phyloP scores from a whole-genome alignment of 1,140 invertebrate genomes.

The Drosophila lacertosa region DNA sequence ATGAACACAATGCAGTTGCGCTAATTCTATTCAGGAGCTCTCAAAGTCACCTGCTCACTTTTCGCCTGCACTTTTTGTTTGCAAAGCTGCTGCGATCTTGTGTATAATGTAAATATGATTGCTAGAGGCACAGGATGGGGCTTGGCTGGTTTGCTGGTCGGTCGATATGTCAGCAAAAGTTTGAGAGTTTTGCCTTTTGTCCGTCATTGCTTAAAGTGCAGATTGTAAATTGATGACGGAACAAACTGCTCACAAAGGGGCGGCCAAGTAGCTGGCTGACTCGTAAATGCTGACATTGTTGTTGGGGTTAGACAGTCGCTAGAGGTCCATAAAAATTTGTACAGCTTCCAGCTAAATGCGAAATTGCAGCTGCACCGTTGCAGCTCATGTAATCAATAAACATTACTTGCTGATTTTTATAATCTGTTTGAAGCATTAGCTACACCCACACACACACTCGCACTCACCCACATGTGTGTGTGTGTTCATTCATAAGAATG shows the following conservation, averaged over 20 bases:
- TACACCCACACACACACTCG: slow-evolving; percentile 8
- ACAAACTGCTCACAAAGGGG: slow-evolving; percentile 16
- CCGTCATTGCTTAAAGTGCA: slow-evolving; percentile 1
- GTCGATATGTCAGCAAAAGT: slow-evolving; percentile 16
- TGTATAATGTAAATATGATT: slow-evolving; percentile 15
- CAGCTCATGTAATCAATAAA: slow-evolving; percentile 58
- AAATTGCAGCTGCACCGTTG: slow-evolving; percentile 5
- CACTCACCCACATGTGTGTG: not conserved
- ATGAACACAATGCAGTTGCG: no score
- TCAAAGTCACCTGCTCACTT: not conserved
- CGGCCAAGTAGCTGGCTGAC: not conserved
- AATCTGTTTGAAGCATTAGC: slow-evolving; percentile 40
- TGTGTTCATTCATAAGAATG: slow-evolving; percentile 32
- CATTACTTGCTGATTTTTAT: slow-evolving; percentile 54
- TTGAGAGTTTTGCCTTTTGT: slow-evolving; percentile 9
- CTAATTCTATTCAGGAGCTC: not conserved
- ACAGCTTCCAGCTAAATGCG: slow-evolving; percentile 13
- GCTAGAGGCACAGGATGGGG: not conserved
- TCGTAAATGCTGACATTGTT: slow-evolving; percentile 14
- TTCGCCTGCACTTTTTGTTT: not conserved
- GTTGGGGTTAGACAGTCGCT: slow-evolving; percentile 6
- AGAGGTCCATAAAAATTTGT: slow-evolving; percentile 21
- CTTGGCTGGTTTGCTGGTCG: not conserved
- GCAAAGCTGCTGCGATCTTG: not conserved
- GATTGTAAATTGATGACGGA: slow-evolving; percentile 25